These are phyloP conservation scores for Tenthredo scrophulariae DNA, from an alignment of 2,888 invertebrate genomes.

Conservation along the genomic window DNA sequence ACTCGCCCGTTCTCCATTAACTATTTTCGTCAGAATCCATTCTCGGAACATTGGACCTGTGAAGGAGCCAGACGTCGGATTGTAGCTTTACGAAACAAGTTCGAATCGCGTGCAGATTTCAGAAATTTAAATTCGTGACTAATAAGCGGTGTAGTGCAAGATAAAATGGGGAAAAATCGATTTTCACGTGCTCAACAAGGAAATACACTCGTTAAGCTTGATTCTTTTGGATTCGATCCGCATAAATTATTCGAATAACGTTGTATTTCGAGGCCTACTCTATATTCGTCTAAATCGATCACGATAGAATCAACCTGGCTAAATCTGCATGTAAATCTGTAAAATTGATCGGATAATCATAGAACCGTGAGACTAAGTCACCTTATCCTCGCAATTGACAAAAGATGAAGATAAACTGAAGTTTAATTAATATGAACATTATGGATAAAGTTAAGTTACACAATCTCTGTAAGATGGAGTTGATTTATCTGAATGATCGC, in stretches of 20 bases:
- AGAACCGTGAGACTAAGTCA: not conserved
- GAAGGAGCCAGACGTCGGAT: not conserved
- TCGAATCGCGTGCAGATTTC: not conserved
- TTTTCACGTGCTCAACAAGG: not conserved
- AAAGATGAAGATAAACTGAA: not conserved
- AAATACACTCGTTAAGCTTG: too few species aligned
- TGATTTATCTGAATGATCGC: not conserved
- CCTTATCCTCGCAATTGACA: not conserved
- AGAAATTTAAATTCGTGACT: not conserved
- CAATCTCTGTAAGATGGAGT: not conserved
- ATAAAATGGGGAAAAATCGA: not conserved
- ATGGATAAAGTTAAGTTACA: not conserved
- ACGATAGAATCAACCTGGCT: too few species aligned
- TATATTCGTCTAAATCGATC: too few species aligned
- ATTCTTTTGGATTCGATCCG: too few species aligned
- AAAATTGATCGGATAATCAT: too few species aligned
- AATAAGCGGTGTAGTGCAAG: not conserved
- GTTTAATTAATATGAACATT: not conserved
- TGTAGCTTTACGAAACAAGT: not conserved
- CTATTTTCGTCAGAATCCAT: slow-evolving; percentile 96
- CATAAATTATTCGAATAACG: too few species aligned
- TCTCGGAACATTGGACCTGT: slow-evolving; percentile 93
- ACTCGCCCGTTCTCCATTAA: slow-evolving; percentile 95
- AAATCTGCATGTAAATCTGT: too few species aligned
- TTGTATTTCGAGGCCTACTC: too few species aligned